Evolutionary conservation across 1,140 invertebrate species (phyloP), one percentile per base, ranked within the genome.

Genomic region (Anoplophora glabripennis): DNA sequence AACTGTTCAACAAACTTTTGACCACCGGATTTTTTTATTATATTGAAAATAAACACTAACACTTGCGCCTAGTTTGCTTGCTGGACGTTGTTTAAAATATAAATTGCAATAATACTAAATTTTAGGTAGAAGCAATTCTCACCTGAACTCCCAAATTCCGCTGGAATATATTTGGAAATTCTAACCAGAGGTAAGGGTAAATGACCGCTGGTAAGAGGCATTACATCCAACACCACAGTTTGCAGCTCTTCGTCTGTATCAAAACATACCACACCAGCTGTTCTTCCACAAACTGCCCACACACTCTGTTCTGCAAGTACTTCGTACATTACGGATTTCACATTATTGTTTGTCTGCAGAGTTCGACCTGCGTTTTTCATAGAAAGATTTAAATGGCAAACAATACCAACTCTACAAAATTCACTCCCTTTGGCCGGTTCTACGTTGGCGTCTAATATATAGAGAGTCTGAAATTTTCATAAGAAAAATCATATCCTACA

Each of bases 251-350:
- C 79, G 9, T 77, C 73, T 21, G 47, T 33, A 62, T 91, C 89
- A 76, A 94, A 83, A 7, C 84, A 89, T 45, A 94, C 84, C 11
- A 94, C 89, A 47, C 90, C 92, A 61, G 92, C 89, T 53, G 91
- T 92, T 58, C 89, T 82, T 38, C 93, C 93, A 72, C 91, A 90
- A 10, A 96, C 88, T 3, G 91, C 93, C 94, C 94, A 96, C 80
- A 93, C 86, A 18, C 87, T 89, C 73, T 92, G 90, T 77, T 96
- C 93, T 21, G 89, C 90, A 33, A 94, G 75, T 7, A 96, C 91
- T 76, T 96, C 93, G 74, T 96, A 96, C 90, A 95, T 95, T 0
- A 96, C 80, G 62, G 89, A 87, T 53, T 80, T 65, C 7, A 49
- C 40, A 34, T 62, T 41, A 33, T 44, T 57, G 8, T 61, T 54